Base-by-base conservation (phyloP, 1,140 invertebrate species). In the Phymorhynchus buccinoides region DNA sequence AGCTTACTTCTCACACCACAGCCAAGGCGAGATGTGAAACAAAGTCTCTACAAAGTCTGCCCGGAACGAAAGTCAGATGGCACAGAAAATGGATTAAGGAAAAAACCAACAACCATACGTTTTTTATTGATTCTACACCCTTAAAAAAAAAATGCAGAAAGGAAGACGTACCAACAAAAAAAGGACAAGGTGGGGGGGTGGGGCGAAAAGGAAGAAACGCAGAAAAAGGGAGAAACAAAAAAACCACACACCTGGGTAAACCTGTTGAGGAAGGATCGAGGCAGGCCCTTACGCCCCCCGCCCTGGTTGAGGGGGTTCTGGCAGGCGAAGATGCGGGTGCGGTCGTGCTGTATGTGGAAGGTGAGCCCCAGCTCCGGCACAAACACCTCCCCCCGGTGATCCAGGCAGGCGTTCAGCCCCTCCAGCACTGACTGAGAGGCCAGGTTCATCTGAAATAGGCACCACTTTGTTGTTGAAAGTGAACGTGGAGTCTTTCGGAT, bases 251-350 rank as follows among this genome's bases (percentile, higher is more conserved):
- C 97, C 95, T 99, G 97, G 35, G 97, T 99, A 90, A 99, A 99
- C 90, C 99, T 95, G 94, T 99, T 99, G 0, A 99, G 94, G 91
- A 99, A 99, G 1, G 98, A 99, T 90, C 97, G 96, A 0, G 99
- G 99, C 73, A 99, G 94, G 16, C 98, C 98, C 93, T 98, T 96
- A 87, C 99, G 95, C 1, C 97, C 98, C 2, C 98, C 98, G 48
- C 99, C 99, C 94, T 99, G 97, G 90, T 95, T 96, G n/a, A 98
- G 94, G 0, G 99, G 99, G 95, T 99, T 99, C 94, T 99, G 99
- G 93, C 98, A 99, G 18, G 96, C 99, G 94, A 99, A 99, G 56
- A 99, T 95, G 89, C 96, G 95, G 0, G 98, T 99, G 62, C 90
- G 89, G 22, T 90, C 88, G 84, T 92, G 93, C 84, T 90, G 91